Base-by-base conservation (phyloP, 2,113 vertebrate species). In the Ptilorrhoa leucosticta region DNA sequence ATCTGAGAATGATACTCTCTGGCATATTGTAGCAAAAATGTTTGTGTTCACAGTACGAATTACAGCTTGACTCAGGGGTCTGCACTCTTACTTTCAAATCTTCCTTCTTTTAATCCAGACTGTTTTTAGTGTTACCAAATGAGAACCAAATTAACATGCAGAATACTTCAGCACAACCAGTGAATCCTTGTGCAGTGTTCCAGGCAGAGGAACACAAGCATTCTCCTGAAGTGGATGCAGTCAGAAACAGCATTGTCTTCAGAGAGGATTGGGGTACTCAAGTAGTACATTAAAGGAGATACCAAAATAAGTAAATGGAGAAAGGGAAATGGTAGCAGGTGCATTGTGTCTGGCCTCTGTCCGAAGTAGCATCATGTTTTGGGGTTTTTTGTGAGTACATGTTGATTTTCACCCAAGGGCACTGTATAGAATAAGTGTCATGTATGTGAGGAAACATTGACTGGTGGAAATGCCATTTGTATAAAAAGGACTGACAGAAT, bases 51-150 rank as follows among this genome's bases (percentile, higher is more conserved):
- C 50, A 68, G 8, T 42, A 63, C 71, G 27, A 79, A 44, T 66
- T 63, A 22, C 2, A 89, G 26, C 28, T 42, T 96, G 26, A 33
- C 17, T 58, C 24, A 51, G 47, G 13, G 15, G 8, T 83, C 63
- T 88, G 31, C 9, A 63, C 27, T 86, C 16, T 57, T 79, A 54
- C 19, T 45, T 86, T n/a, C 70, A 30, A 76, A 33, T 88, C 42
- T 77, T 61, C 50, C 31, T 82, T 70, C 31, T 71, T 77, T 83
- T 88, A 58, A 71, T 77, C n/a, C 40, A 73, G 39, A 20, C 40
- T 77, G 4, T 93, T 95, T 89, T 76, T 63, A 40, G 24, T 90
- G n/a, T 70, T 88, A 80, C 30, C 57, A 80, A 80, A 94, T 71
- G 82, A 90, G n/a, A 83, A 73, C 24, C 54, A 94, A 77, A 73